These are phyloP conservation scores for Serinus canaria DNA, from an alignment of 2,113 vertebrate genomes.

Conservation along the genomic window DNA sequence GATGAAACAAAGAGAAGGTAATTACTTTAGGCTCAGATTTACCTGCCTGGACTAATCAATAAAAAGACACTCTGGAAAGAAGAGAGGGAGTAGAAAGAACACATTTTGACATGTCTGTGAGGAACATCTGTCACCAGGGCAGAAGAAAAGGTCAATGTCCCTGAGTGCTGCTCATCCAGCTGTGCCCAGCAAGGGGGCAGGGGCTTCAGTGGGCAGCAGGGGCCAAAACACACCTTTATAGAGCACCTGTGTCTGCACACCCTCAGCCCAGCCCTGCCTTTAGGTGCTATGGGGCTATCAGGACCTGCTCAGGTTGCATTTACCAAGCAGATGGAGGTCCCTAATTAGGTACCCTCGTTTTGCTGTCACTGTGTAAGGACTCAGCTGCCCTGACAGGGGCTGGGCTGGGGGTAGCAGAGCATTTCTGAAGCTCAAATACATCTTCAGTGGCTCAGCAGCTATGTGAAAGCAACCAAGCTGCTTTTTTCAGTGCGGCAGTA, in stretches of 20 bases:
- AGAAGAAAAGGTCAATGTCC: not conserved
- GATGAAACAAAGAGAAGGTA: slow-evolving; percentile 33
- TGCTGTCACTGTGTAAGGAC: rapidly evolving
- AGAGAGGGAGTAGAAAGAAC: not conserved
- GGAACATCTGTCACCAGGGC: not conserved
- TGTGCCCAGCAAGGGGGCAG: rapidly evolving
- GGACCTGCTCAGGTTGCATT: not conserved
- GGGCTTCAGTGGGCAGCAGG: too few species aligned
- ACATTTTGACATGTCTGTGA: not conserved
- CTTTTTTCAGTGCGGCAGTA: not conserved
- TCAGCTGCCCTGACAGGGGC: not conserved
- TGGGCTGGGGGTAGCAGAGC: not conserved
- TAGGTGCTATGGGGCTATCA: not conserved
- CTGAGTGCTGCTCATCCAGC: rapidly evolving
- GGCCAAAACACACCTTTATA: not conserved
- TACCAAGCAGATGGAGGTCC: not conserved
- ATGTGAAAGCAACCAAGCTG: not conserved
- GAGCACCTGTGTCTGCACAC: not conserved
- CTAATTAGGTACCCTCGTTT: not conserved
- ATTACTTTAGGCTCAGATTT: slow-evolving; percentile 51
- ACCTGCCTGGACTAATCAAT: slow-evolving; percentile 52
- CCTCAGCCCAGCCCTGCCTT: not conserved
- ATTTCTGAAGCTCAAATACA: not conserved
- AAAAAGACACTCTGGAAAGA: slow-evolving; percentile 9
- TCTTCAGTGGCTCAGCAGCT: not conserved